A percentile compares a stretch with the other conserved stretches of the same genome.
These are phyloP conservation scores for Julus scandinavius DNA, from an alignment of 2,888 invertebrate genomes.

Conservation along the genomic window DNA sequence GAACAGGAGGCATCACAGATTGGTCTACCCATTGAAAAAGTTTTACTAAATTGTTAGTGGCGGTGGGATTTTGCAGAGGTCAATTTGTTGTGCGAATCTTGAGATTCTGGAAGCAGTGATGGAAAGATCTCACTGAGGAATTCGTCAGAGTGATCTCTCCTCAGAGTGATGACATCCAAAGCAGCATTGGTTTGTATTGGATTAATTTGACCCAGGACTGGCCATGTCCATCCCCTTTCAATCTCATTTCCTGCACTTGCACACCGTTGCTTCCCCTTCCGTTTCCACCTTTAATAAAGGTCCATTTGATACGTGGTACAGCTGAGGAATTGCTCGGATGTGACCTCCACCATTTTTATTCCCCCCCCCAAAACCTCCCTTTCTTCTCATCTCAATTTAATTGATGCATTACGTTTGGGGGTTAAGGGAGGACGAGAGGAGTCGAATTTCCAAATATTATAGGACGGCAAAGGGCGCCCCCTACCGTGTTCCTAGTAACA, in stretches of 20 bases:
- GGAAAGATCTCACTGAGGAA: background rate
- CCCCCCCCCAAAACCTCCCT: slow-evolving; percentile 2
- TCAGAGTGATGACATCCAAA: background rate
- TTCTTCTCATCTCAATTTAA: slow-evolving; percentile 39
- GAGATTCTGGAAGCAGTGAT: background rate
- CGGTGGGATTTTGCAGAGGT: too few species aligned
- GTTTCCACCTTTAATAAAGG: slow-evolving; percentile 19
- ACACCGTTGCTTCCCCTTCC: slow-evolving; percentile 34
- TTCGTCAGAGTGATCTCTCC: background rate
- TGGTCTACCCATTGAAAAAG: too few species aligned
- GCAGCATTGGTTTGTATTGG: background rate
- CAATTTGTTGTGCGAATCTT: background rate
- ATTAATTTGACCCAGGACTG: slow-evolving; percentile 5
- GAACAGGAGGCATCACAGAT: too few species aligned
- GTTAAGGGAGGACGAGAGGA: background rate
- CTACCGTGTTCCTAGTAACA: background rate
- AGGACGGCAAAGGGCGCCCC: background rate
- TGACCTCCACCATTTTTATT: slow-evolving; percentile 27
- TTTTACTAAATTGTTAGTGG: too few species aligned
- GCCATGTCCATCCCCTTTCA: background rate
- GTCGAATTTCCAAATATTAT: background rate
- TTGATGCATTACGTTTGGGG: slow-evolving; percentile 21
- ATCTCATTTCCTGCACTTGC: slow-evolving; percentile 15
- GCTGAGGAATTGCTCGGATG: slow-evolving; percentile 7
- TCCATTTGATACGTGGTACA: background rate